Conservation (phyloP, 2,113 vertebrate species). For the Eublepharis macularius region DNA sequence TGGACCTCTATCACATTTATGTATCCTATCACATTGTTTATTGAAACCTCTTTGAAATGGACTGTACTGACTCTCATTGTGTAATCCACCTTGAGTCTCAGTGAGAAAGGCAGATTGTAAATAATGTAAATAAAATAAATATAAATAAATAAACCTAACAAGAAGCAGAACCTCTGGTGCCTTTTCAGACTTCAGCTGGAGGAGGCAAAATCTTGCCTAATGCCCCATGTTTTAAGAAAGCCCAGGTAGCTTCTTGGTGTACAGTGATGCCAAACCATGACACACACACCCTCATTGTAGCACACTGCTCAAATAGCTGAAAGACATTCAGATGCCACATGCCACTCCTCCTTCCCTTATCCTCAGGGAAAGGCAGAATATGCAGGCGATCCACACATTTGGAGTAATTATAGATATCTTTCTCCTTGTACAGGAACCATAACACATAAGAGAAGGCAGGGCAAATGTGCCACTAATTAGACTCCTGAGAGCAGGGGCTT, state of each 20-base stretch:
- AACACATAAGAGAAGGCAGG: neutral
- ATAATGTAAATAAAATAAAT: no score
- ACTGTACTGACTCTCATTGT: no score
- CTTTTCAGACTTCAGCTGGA: neutral
- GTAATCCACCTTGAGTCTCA: no score
- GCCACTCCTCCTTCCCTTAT: neutral
- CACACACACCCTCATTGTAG: no score
- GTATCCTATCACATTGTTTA: no score
- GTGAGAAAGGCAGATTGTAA: no score
- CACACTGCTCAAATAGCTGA: no score
- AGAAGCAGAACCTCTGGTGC: neutral
- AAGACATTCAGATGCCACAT: neutral
- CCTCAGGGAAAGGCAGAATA: neutral
- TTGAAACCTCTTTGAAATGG: no score
- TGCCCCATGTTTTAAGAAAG: neutral
- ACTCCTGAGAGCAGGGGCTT: slow-evolving; percentile 8
- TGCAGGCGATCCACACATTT: neutral
- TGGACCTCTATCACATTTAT: no score
- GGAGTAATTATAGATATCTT: slow-evolving; percentile 7
- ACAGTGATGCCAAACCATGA: neutral
- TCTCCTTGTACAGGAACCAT: neutral
- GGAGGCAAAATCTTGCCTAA: neutral
- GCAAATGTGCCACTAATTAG: slow-evolving; percentile 17
- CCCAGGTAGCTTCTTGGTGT: neutral
- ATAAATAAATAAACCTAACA: no score